Percentiles rank a stretch among this genome's conserved stretches.
Conservation (phyloP, 2,888 invertebrate species). For the Odontomyia ornata region DNA sequence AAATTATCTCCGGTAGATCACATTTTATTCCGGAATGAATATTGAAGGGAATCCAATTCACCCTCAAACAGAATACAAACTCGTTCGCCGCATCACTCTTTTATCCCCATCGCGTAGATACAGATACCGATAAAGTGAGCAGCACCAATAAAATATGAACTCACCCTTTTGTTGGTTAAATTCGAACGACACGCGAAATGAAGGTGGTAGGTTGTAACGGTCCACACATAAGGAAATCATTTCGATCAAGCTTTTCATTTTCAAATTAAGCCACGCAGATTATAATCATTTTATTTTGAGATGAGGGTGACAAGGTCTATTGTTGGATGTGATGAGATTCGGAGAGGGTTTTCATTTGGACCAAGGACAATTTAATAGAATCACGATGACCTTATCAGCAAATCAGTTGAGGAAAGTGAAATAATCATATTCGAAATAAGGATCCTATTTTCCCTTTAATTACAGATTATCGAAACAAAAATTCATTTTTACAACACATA, state of each 20-base stretch:
- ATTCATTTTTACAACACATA: too few species aligned
- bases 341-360: neutral
- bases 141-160: constrained; percentile 32
- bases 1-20: constrained; percentile 38
- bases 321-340: neutral
- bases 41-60: neutral
- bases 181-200: neutral
- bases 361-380: too few species aligned
- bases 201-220: neutral
- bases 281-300: neutral
- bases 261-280: constrained; percentile 33
- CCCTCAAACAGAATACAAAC: neutral
- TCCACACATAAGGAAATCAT: constrained; percentile 17
- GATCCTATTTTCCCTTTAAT: too few species aligned
- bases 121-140: constrained; percentile 29
- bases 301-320: neutral
- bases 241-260: constrained; percentile 40
- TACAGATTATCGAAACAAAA: too few species aligned
- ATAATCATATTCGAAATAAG: too few species aligned
- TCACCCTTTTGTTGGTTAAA: constrained; percentile 32
- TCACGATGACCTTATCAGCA: too few species aligned
- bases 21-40: constrained; percentile 14
- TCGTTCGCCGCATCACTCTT: too few species aligned
- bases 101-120: constrained; percentile 1
- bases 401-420: too few species aligned